phyloP scores from a whole-genome alignment of 2,797 vertebrate genomes.

The Pachyuromys duprasi region DNA sequence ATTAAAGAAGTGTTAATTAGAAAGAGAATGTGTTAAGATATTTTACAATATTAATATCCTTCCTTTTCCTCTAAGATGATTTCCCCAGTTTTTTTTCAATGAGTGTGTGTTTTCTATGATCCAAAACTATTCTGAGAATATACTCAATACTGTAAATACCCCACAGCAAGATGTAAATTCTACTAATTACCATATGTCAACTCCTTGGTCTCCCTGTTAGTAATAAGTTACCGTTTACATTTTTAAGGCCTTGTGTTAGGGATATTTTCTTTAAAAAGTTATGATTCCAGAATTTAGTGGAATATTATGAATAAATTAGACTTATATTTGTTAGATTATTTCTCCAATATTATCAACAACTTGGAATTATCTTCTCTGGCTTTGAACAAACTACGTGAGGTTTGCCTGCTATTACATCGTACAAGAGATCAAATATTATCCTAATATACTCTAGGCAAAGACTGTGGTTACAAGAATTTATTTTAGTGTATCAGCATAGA shows the following conservation, averaged over 20 bases:
- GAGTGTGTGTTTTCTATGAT: slow-evolving; percentile 65
- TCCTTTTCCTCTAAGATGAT: slow-evolving; percentile 28
- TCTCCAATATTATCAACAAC: slow-evolving; percentile 47
- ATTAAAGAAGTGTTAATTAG: slow-evolving; percentile 75
- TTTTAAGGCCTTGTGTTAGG: background rate
- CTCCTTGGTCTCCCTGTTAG: slow-evolving; percentile 46
- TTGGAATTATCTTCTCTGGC: background rate
- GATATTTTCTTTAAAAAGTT: slow-evolving; percentile 42
- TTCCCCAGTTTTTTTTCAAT: slow-evolving; percentile 62
- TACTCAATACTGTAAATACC: slow-evolving; percentile 62
- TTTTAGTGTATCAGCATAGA: slow-evolving; percentile 69
- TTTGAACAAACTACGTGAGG: slow-evolving; percentile 50
- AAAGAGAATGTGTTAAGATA: slow-evolving; percentile 3
- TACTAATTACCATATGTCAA: slow-evolving; percentile 61
- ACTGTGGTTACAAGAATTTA: slow-evolving; percentile 64
- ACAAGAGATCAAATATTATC: slow-evolving; percentile 50
- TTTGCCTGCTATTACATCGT: slow-evolving; percentile 60
- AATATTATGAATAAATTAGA: background rate
- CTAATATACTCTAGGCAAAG: slow-evolving; percentile 53
- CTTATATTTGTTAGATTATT: background rate
- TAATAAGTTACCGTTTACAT: slow-evolving; percentile 13
- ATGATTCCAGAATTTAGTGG: background rate
- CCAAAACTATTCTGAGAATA: slow-evolving; percentile 57
- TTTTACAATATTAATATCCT: slow-evolving; percentile 66
- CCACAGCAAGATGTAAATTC: slow-evolving; percentile 60